Base-by-base conservation (phyloP, 2,888 invertebrate species). In the Amiota minor region DNA sequence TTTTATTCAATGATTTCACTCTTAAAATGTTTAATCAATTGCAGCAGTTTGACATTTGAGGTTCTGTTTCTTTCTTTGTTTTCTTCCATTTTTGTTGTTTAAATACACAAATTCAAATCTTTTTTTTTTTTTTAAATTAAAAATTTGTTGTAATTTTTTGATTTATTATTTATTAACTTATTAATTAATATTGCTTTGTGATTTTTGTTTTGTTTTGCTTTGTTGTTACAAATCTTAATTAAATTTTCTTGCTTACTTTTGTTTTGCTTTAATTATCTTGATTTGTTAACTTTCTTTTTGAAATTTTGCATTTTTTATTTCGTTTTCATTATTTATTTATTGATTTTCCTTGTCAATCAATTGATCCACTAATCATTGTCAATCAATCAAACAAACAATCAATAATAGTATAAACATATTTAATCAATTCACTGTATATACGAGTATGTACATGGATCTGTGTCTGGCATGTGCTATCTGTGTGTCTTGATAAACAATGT, bases 181-280 rank as follows among this genome's bases (percentile, higher is more conserved):
- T 88, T 85, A 88, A 88, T 88, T 88, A 89, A 88, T 88, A 88
- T 88, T 88, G 88, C 88, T 89, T 55, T 71, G 20, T 53, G 9
- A 74, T 12, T 76, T 67, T 73, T n/a, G 47, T 70, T 72, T 53
- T 71, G 8, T 74, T 61, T 72, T 72, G 53, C 14, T 18, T 53
- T 61, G 50, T 62, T 23, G 71, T 72, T 71, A 47, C n/a, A 70
- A 59, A 55, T 56, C 64, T 67, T 59, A 35, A 35, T 6, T 6
- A 35, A 35, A 35, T 4, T 35, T 35, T 35, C 53, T 23, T 61
- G 12, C 46, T 16, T 20, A 16, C 4, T 6, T 8, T 18, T 59
- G 9, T 1, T 49, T 11, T 65, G 18, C 16, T 9, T 65, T 47
- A n/a, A 47, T 65, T 47, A 47, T n/a, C 47, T 49, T 49, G 1